These are phyloP conservation scores for Pristionchus mayeri DNA, from an alignment of 2,888 invertebrate species.

Conservation along the genomic window DNA sequence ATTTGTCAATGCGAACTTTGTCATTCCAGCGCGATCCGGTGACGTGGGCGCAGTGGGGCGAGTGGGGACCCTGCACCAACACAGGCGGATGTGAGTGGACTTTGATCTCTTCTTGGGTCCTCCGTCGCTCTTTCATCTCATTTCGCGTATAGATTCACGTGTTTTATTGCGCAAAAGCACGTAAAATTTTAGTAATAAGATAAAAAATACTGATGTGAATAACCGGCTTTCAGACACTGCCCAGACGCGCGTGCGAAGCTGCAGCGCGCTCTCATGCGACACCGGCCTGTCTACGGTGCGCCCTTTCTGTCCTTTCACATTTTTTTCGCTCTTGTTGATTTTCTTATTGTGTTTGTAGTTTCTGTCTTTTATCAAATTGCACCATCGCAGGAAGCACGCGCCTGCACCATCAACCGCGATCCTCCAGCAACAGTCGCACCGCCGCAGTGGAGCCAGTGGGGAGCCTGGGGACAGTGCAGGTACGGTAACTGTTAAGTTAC, in stretches of 20 bases:
- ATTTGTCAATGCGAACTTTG: no score
- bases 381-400: constrained; percentile 21
- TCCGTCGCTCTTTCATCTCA: no score
- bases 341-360: background rate
- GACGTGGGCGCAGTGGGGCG: constrained; percentile 48
- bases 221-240: constrained; percentile 43
- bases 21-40: constrained; percentile 20
- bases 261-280: constrained; percentile 36
- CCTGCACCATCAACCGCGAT: background rate
- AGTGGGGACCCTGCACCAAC: constrained; percentile 49
- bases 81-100: background rate
- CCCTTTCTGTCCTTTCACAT: background rate
- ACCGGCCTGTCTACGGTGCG: constrained; percentile 23
- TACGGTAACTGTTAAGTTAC: background rate
- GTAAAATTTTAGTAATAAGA: no score
- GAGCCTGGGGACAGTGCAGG: constrained; percentile 46
- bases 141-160: no score
- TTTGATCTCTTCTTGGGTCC: no score
- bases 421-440: constrained; percentile 13
- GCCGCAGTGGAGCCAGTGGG: constrained; percentile 41
- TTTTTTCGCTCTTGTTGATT: background rate
- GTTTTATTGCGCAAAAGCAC: no score
- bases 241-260: constrained; percentile 46
- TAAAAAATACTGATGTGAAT: no score
- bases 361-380: background rate